Conservation (phyloP, 1,140 invertebrate species). For the Physella acuta region DNA sequence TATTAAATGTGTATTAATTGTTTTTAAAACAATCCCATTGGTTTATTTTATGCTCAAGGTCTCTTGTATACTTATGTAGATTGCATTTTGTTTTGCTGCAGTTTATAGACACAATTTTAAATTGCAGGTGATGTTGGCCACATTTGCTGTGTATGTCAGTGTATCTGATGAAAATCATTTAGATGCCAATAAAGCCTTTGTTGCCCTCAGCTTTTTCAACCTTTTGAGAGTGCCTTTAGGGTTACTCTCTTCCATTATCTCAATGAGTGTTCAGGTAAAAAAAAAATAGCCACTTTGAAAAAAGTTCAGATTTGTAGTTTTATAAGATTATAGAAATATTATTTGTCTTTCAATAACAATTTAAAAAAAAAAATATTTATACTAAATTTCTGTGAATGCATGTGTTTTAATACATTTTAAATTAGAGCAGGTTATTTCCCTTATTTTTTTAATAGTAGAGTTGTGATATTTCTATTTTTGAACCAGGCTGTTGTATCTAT, state of each 20-base stretch:
- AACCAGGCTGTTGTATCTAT: slow-evolving; percentile 50
- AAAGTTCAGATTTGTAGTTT: too few species aligned
- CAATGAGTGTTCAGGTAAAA: slow-evolving; percentile 29
- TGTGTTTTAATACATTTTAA: too few species aligned
- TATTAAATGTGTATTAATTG: too few species aligned
- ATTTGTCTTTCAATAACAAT: too few species aligned
- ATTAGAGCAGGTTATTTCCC: neutral
- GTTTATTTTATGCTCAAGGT: too few species aligned
- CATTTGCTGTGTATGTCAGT: slow-evolving; percentile 30
- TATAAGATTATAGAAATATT: too few species aligned
- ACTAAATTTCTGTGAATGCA: too few species aligned
- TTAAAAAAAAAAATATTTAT: too few species aligned
- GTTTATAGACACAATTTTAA: neutral
- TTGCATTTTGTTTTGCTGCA: too few species aligned
- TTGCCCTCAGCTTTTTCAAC: slow-evolving; percentile 94
- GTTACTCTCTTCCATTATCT: slow-evolving; percentile 55
- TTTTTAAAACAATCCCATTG: too few species aligned
- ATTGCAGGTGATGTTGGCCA: slow-evolving; percentile 31
- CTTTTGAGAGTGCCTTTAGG: slow-evolving; percentile 85
- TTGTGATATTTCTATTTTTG: neutral
- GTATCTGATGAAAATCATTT: slow-evolving; percentile 56
- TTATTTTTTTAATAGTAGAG: neutral
- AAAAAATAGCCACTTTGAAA: too few species aligned
- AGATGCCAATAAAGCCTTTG: slow-evolving; percentile 85
- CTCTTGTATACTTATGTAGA: too few species aligned